These are phyloP conservation scores for Caenorhabditis japonica DNA, from an alignment of 2,888 invertebrate genomes.

Conservation along the genomic window DNA sequence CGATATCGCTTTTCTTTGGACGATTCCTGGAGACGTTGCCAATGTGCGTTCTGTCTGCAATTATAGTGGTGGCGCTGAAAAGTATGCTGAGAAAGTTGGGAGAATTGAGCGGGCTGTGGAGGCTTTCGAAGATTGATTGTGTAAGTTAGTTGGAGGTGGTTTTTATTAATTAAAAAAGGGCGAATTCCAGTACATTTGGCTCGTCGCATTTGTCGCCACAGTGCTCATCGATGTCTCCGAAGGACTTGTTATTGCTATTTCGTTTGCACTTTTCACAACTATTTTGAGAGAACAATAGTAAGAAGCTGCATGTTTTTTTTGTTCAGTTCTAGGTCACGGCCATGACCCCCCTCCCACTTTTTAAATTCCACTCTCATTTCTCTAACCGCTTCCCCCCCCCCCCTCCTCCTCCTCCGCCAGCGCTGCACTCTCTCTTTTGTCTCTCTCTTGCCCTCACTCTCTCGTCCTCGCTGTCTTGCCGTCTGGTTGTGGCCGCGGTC, in stretches of 20 bases:
- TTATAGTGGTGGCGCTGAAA: conserved; percentile 87
- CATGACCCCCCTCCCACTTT: no score
- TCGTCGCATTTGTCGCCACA: conserved; percentile 76
- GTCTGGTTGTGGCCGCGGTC: no score
- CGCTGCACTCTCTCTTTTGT: no score
- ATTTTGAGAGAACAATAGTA: conserved; percentile 76
- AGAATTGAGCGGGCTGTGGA: conserved; percentile 72
- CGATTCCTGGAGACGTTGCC: conserved; percentile 85
- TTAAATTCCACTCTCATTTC: no score
- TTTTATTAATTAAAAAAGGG: not conserved
- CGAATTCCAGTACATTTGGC: conserved; percentile 73
- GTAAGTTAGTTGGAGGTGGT: conserved; percentile 76
- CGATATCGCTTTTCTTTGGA: conserved; percentile 88
- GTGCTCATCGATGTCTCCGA: conserved; percentile 75
- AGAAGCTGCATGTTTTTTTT: no score
- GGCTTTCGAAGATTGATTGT: conserved; percentile 77
- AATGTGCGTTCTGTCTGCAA: conserved; percentile 85
- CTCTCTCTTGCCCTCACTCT: no score
- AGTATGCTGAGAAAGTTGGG: conserved; percentile 82
- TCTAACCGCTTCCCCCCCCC: no score
- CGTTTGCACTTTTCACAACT: conserved; percentile 76
- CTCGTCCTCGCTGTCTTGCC: no score
- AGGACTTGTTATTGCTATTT: conserved; percentile 73
- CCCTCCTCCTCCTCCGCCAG: no score
- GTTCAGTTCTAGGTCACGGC: no score